Evolutionary conservation across 2,797 vertebrate genomes (phyloP).

Genomic region (Esox masquinongy): DNA sequence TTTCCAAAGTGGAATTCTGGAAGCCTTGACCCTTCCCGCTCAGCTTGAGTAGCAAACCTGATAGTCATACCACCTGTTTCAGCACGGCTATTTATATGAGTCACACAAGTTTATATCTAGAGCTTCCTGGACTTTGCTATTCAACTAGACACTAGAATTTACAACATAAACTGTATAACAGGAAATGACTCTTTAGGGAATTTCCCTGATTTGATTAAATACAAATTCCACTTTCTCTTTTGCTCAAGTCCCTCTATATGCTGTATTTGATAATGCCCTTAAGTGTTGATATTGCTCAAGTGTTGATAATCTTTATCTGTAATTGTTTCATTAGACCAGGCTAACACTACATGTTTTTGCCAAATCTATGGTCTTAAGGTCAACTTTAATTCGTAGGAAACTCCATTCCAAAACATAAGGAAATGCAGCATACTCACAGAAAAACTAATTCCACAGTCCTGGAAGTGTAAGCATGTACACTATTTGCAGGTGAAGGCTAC

Average conservation of each 20-base stretch:
- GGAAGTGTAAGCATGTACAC: too few species aligned
- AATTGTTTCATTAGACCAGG: too few species aligned
- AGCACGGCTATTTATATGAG: constrained; percentile 54
- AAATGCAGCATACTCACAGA: too few species aligned
- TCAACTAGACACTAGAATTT: constrained; percentile 32
- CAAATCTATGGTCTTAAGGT: too few species aligned
- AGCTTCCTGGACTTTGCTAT: constrained; percentile 39
- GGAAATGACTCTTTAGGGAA: constrained; percentile 46
- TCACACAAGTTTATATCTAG: constrained; percentile 27
- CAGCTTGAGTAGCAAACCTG: constrained; percentile 55
- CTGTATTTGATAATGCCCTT: too few species aligned
- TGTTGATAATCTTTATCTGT: too few species aligned
- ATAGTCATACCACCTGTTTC: constrained; percentile 64
- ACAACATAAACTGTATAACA: constrained; percentile 23
- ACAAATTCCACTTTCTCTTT: constrained; percentile 36
- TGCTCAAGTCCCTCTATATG: not conserved
- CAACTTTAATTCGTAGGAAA: too few species aligned
- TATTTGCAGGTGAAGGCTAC: too few species aligned
- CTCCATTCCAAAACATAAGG: too few species aligned
- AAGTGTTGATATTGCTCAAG: too few species aligned
- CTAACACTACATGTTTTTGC: too few species aligned
- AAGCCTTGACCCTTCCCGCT: constrained; percentile 46
- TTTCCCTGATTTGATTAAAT: constrained; percentile 39
- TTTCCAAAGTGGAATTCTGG: constrained; percentile 45
- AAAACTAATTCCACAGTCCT: too few species aligned